Conservation (phyloP, 2,113 vertebrate species). For the Ageneiosus marmoratus region DNA sequence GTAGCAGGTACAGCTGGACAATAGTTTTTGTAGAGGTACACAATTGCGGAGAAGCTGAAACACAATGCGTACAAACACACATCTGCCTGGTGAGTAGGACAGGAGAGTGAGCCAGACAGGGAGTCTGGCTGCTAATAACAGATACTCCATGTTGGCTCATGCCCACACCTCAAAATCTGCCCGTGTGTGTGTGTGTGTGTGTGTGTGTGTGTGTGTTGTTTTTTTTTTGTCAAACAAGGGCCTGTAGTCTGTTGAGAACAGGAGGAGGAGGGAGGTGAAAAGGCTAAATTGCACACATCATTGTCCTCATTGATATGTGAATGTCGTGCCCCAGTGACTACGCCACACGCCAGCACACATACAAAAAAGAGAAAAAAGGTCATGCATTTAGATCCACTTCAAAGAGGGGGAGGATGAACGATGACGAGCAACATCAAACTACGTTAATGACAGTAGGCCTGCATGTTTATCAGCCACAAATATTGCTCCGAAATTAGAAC, state of each 20-base stretch:
- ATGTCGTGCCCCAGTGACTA: slow-evolving; percentile 67
- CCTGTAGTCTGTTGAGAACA: slow-evolving; percentile 14
- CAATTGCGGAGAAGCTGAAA: slow-evolving; percentile 47
- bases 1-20: slow-evolving; percentile 53
- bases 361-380: slow-evolving; percentile 14
- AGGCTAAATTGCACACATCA: slow-evolving; percentile 75
- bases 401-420: slow-evolving; percentile 37
- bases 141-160: slow-evolving; percentile 51
- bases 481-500: background rate
- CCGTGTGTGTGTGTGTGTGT: slow-evolving; percentile 31
- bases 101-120: slow-evolving; percentile 19
- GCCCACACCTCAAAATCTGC: slow-evolving; percentile 39
- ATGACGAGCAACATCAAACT: slow-evolving; percentile 31
- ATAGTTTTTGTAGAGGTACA: slow-evolving; percentile 50
- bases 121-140: slow-evolving; percentile 51
- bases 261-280: slow-evolving; percentile 69
- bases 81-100: slow-evolving; percentile 47
- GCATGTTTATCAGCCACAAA: slow-evolving; percentile 50
- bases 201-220: slow-evolving; percentile 38
- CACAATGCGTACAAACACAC: slow-evolving; percentile 49
- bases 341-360: slow-evolving; percentile 28
- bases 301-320: slow-evolving; percentile 72
- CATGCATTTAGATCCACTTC: slow-evolving; percentile 49
- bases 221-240: slow-evolving; percentile 41
- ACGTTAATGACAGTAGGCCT: slow-evolving; percentile 59